Evolutionary conservation across 2,113 vertebrate species (phyloP), one percentile per base, ranked within the genome.

Genomic region (Petromus typicus): DNA sequence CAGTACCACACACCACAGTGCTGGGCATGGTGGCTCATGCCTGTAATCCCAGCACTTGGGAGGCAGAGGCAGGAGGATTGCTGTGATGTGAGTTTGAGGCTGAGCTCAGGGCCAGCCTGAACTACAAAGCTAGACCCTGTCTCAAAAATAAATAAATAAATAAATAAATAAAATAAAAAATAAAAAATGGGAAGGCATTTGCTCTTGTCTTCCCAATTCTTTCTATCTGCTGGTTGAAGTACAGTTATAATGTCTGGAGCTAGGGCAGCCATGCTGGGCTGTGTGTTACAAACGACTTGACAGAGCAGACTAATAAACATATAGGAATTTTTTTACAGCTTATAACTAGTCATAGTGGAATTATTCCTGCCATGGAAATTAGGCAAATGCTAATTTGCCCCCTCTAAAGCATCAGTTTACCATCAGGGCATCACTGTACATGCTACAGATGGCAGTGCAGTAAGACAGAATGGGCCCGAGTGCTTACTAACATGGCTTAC

Each of bases 271-370:
- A 57, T 76, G 66, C 54, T 40, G 43, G 59, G 64, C 30, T 16
- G 56, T 45, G 12, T n/a, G 12, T 43, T 67, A 32, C 23, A 75
- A 51, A 6, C 23, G 54, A 23, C 43, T 87, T 43, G 40, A 67
- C 7, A 83, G 2, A 73, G 43, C 6, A 76, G 43, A 67, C 1
- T 16, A 3, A 27, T 79, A 54, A 94, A 76, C 7, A n/a, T 17
- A 84, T 18, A 30, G 90, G 37, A 89, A 91, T 87, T 84, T 75
- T 83, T 27, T 3, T 61, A 27, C 64, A 95, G 80, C 23, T 93
- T 91, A 64, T 86, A 89, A 95, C 27, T 76, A 54, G 69, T 37
- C 73, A 34, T 23, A 3, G 43, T 80, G 37, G 40, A 45, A 83
- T 12, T 90, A 56, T 78, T 85, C 51, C 54, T 20, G 91, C n/a